Conservation (phyloP, 2,797 vertebrate species). For the Sebastes hubbsi region DNA sequence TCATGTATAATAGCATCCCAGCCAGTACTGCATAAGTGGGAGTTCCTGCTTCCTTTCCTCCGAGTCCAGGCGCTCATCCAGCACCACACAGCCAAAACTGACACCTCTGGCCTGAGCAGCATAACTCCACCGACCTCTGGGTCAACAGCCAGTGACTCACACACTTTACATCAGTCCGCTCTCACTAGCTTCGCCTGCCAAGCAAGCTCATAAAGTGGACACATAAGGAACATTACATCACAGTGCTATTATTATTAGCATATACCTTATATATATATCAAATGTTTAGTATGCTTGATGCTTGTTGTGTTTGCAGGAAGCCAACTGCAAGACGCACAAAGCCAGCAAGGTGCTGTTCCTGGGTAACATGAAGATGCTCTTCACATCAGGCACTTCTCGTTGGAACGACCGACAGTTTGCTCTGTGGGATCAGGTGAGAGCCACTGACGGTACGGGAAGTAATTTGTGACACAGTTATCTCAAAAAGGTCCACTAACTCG, state of each 20-base stretch:
- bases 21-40: conserved; percentile 11
- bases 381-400: conserved; percentile 88
- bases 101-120: conserved; percentile 54
- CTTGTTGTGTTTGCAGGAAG: conserved; percentile 81
- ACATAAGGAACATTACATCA: not conserved
- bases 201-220: not conserved
- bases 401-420: conserved; percentile 91
- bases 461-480: not conserved
- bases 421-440: conserved; percentile 77
- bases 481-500: not conserved
- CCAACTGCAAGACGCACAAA: conserved; percentile 85
- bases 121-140: conserved; percentile 47
- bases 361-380: conserved; percentile 88
- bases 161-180: conserved; percentile 2
- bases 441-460: not conserved
- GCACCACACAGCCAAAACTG: conserved; percentile 72
- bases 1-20: not conserved
- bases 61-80: conserved; percentile 43
- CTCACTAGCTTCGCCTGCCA: conserved; percentile 1
- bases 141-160: conserved; percentile 40
- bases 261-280: not conserved
- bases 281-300: not conserved
- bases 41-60: not conserved
- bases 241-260: not conserved
- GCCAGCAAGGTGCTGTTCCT: conserved; percentile 90